Evolutionary conservation across 2,113 vertebrate species (phyloP).

Genomic region (Passer montanus): DNA sequence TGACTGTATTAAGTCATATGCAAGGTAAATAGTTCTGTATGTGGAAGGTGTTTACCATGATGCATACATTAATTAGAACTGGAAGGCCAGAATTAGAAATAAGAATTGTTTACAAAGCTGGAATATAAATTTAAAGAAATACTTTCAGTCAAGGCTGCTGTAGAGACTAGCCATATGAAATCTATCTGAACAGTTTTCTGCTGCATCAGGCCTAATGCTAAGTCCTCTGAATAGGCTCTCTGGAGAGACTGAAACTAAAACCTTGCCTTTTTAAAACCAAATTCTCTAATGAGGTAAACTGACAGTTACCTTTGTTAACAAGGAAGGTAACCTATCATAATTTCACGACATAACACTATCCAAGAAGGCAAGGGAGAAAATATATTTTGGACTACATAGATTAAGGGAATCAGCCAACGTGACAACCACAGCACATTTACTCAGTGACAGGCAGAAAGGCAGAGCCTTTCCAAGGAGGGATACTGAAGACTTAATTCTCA

Average conservation of each 20-base stretch:
- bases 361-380: not conserved
- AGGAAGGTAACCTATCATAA: not conserved
- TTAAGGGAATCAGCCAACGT: not conserved
- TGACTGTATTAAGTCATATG: not conserved
- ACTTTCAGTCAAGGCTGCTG: not conserved
- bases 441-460: not conserved
- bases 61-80: not conserved
- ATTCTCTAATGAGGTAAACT: not conserved
- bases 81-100: not conserved
- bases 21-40: not conserved
- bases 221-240: not conserved
- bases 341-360: not conserved
- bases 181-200: not conserved
- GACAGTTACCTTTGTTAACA: not conserved
- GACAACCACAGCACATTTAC: not conserved
- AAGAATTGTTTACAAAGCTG: not conserved
- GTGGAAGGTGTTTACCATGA: not conserved
- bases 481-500: not conserved
- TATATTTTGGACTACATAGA: not conserved
- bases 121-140: not conserved
- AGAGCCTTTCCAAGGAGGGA: not conserved
- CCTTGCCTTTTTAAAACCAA: not conserved
- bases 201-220: not conserved
- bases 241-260: not conserved
- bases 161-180: not conserved